Evolutionary conservation across 2,113 vertebrate genomes (phyloP).

Genomic region (Indicator indicator): DNA sequence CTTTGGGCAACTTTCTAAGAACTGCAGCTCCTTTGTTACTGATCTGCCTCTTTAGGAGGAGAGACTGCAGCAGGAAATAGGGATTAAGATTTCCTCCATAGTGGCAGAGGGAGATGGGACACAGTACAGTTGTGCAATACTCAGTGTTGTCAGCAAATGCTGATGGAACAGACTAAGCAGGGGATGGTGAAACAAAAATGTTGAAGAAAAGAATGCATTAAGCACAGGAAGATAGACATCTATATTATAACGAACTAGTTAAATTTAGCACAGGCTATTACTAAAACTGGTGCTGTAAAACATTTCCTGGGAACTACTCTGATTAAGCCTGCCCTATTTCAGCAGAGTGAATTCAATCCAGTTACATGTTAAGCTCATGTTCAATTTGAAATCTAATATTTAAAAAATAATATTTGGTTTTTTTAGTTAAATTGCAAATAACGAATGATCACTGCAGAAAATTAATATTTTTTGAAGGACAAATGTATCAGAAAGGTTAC

Average conservation of each 20-base stretch:
- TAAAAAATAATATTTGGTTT: neutral
- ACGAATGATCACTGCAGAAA: neutral
- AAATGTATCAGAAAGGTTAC: neutral
- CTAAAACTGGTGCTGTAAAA: neutral
- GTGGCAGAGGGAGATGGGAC: neutral
- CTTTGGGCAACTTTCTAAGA: neutral
- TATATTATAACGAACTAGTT: neutral
- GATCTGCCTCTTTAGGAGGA: conserved; percentile 1
- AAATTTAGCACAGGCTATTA: neutral
- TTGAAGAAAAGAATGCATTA: neutral
- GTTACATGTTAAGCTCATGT: neutral
- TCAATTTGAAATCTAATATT: neutral
- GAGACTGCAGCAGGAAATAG: neutral
- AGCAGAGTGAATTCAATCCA: neutral
- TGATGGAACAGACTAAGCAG: neutral
- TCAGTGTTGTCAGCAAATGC: neutral
- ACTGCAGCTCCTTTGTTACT: conserved; percentile 22
- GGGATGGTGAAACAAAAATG: neutral
- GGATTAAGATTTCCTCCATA: conserved; percentile 11
- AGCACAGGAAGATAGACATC: neutral
- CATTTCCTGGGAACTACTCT: neutral
- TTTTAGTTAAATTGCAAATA: neutral
- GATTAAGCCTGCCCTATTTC: neutral
- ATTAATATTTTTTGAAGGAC: neutral
- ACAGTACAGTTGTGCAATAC: neutral